Base-by-base conservation (phyloP, 1,140 invertebrate genomes). In the Nixonia krombeini region DNA sequence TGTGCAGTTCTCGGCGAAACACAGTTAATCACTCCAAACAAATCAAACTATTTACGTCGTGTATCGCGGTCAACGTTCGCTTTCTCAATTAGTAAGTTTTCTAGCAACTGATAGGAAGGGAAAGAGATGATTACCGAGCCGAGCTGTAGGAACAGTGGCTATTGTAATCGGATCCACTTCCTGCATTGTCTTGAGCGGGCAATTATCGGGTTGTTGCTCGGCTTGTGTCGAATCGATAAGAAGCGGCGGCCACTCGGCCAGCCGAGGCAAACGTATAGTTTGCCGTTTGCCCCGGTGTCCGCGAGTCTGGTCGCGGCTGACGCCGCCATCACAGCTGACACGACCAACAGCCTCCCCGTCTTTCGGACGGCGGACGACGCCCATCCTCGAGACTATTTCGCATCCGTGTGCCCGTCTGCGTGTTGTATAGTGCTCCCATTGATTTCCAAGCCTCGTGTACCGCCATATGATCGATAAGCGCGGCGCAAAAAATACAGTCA, bases 301-400 rank as follows among this genome's bases (percentile, higher is more conserved):
- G n/a, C n/a, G n/a, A n/a, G n/a, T n/a, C n/a, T n/a, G n/a, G n/a
- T n/a, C n/a, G n/a, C n/a, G n/a, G n/a, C n/a, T n/a, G n/a, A n/a
- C n/a, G n/a, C n/a, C n/a, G n/a, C n/a, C n/a, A n/a, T n/a, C n/a
- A n/a, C n/a, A n/a, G n/a, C n/a, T n/a, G n/a, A n/a, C n/a, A n/a
- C n/a, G n/a, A n/a, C n/a, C n/a, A n/a, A n/a, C n/a, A n/a, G n/a
- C n/a, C n/a, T n/a, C n/a, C 63, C 63, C 61, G 51, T 67, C 63
- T 67, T 41, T 45, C 51, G 57, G 52, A 64, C 52, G 26, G 61
- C 47, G 50, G 63, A 55, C 63, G 55, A 66, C 63, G 63, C 63
- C 63, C 63, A 59, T 58, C 57, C 47, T 63, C 56, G 52, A 13
- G 51, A 63, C 56, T 56, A 56, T 56, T 63, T 46, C 59, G 51